Base-by-base conservation (phyloP, 2,888 invertebrate species). In the Creontiades dilutus region DNA sequence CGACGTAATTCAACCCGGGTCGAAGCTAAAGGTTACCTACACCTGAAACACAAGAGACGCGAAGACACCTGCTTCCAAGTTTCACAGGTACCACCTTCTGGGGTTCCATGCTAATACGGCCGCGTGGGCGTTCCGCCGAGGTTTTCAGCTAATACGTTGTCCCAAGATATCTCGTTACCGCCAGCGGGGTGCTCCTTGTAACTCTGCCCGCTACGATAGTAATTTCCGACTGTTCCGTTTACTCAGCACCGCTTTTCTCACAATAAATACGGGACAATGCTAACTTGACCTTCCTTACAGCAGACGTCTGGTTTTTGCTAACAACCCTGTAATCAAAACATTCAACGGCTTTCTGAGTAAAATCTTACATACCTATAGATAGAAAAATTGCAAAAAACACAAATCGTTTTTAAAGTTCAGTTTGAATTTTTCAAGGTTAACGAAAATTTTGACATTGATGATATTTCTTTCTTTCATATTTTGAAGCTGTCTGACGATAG, bases 161-260 rank as follows among this genome's bases (percentile, higher is more conserved):
- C 23, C 68, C 27, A 7, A 68, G 68, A 68, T 68, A 68, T 68
- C 68, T 68, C 68, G 68, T 68, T 68, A 68, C 68, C 68, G 19
- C 68, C 68, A 68, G 68, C 68, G 23, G 68, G 68, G 68, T 68
- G 68, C 68, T 68, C 68, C 68, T 68, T 68, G 68, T 68, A 68
- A 68, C 68, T 68, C 23, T 68, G 19, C 11, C 12, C 27, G 5
- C 23, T 9, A 23, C 27, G 68, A 27, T 68, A 68, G 68, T 68
- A 68, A 68, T 68, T 68, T 68, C 61, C 61, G 19, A 61, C 68
- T 68, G 23, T 68, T 57, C 57, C 57, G 57, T 11, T 52, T 57
- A 16, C 57, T 16, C 4, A 23, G 27, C 23, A 23, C 68, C 27
- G 68, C 19, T 68, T 68, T 68, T 52, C 37, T 37, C 7, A 37